Evolutionary conservation across 1,140 invertebrate species (phyloP).

Genomic region (Chironomus striatipennis): DNA sequence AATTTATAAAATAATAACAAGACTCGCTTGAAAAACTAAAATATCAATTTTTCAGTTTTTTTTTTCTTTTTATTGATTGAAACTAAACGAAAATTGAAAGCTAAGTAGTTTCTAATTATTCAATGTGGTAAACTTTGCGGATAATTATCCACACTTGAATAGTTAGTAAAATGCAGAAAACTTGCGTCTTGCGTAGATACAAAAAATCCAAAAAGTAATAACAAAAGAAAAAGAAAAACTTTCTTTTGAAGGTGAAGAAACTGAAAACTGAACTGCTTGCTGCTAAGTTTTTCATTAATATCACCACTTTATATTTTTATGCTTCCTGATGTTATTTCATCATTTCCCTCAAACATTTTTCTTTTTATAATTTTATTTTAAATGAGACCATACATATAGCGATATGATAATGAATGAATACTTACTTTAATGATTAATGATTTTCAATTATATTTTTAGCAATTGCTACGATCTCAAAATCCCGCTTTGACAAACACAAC

Average conservation of each 20-base stretch:
- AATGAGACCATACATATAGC: no score
- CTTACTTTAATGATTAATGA: constrained; percentile 26
- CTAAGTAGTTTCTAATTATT: neutral
- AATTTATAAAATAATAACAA: no score
- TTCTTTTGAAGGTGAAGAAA: neutral
- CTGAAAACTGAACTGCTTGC: no score
- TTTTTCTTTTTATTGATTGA: no score
- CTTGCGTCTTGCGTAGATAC: no score
- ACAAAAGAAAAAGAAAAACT: constrained; percentile 8
- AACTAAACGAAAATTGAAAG: no score
- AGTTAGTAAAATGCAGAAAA: neutral
- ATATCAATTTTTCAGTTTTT: no score
- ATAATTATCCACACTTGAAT: constrained; percentile 4
- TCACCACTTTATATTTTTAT: neutral
- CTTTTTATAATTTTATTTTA: no score
- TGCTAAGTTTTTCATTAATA: neutral
- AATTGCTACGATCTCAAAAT: constrained; percentile 78
- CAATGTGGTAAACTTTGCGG: neutral
- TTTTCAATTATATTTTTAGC: constrained; percentile 46
- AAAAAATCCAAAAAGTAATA: neutral
- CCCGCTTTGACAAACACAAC: constrained; percentile 48
- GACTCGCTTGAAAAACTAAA: no score
- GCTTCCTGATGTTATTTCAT: no score
- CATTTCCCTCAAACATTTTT: no score
- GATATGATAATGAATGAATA: neutral